Evolutionary conservation across 2,888 invertebrate species (phyloP), one percentile per base, ranked within the genome.

Genomic region (Drosophila fulvimacula): DNA sequence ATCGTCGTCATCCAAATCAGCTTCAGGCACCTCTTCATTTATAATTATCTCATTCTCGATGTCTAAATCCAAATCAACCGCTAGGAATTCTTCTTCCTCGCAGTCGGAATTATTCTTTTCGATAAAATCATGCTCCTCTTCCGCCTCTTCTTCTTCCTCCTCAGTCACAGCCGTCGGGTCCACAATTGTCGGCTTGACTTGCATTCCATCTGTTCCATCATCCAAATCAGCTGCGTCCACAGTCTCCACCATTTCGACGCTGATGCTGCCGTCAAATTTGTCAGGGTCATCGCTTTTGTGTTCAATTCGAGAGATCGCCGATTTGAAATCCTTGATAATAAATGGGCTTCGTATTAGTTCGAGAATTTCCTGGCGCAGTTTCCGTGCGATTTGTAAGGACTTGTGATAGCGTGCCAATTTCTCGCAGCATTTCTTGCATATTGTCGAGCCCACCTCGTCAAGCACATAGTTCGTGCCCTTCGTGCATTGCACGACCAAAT

Each of bases 1-100:
- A 6, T 53, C 60, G 7, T 73, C 69, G 24, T 48, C 48, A 13
- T 73, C 69, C 4, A 79, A 53, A 7, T 80, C 74, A 7, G 69
- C 69, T 30, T 71, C 60, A 4, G 63, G 55, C 36, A 65, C 75
- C 41, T 75, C 79, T 52, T 88, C 81, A 49, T 85, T 78, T 27
- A 89, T 83, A 49, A 88, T 73, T n/a, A 88, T 79, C 41, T 88
- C 88, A 32, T 76, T 77, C 17, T 88, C 86, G 38, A 81, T 80
- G 58, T 89, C 82, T 24, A 88, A 52, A 3, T 88, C 86, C 30
- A 82, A 41, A 32, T 72, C 69, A 27, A 86, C 73, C 1, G 87
- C 42, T 0, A 86, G 78, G 7, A 68, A 71, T 57, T 82, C 76
- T 13, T 76, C 78, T 5, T 70, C 84, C 2, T 57, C 81, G 15